Evolutionary conservation across 2,113 vertebrate genomes (phyloP).

Genomic region (Myotis davidii): DNA sequence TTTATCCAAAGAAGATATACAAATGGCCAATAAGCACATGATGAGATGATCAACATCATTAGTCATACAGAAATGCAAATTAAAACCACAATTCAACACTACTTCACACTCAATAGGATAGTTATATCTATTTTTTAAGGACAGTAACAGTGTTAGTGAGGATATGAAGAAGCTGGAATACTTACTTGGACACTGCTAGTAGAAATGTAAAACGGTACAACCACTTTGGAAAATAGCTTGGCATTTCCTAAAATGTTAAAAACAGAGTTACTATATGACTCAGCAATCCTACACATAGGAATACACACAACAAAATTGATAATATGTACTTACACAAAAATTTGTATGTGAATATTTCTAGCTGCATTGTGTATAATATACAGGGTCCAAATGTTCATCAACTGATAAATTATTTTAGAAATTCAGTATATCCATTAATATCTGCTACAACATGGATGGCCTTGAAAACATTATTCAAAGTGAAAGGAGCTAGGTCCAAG

Average conservation of each 20-base stretch:
- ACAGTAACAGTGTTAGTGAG: background rate
- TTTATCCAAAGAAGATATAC: background rate
- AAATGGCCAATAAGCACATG: background rate
- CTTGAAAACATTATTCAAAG: background rate
- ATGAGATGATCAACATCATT: background rate
- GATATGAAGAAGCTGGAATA: background rate
- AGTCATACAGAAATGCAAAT: background rate
- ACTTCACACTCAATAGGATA: background rate
- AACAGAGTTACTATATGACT: background rate
- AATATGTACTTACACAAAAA: conserved; percentile 8
- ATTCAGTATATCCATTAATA: background rate
- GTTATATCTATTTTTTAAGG: background rate
- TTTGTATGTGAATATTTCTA: background rate
- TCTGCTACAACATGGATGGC: background rate
- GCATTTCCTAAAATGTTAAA: background rate
- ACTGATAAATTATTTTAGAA: background rate
- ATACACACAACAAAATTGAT: background rate
- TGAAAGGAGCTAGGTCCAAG: background rate
- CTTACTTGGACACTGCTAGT: background rate
- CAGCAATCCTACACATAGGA: background rate
- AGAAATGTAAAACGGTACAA: background rate
- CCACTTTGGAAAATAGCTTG: background rate
- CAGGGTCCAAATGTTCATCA: background rate
- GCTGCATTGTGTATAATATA: background rate
- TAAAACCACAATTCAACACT: background rate